A percentile compares a stretch with the other conserved stretches of the same genome.
These are phyloP conservation scores for Poecilia wingei DNA, from an alignment of 2,797 vertebrate species.

Conservation along the genomic window DNA sequence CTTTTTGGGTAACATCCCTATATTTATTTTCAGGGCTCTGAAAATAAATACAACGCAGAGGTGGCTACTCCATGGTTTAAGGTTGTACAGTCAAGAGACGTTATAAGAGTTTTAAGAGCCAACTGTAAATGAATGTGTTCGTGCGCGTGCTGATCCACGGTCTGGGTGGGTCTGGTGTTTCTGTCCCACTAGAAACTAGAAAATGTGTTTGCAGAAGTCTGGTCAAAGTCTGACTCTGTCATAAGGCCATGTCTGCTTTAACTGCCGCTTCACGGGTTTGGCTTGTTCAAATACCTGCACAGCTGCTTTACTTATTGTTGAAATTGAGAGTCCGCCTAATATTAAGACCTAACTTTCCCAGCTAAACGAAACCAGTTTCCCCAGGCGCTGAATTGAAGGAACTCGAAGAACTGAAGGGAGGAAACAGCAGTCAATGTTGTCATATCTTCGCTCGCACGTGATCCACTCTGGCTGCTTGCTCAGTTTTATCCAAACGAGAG, in stretches of 20 bases:
- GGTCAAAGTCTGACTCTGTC: conserved; percentile 1
- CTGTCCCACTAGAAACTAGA: not conserved
- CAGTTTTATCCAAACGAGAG: not conserved
- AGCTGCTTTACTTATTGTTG: not conserved
- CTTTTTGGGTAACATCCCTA: not conserved
- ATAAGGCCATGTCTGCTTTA: not conserved
- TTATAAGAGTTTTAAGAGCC: not conserved
- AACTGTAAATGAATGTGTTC: not conserved
- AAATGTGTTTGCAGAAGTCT: not conserved
- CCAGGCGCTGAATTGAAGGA: not conserved
- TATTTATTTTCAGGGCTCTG: not conserved
- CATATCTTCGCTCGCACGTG: not conserved
- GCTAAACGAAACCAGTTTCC: not conserved
- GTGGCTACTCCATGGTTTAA: not conserved
- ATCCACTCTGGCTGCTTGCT: not conserved
- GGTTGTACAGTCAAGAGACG: not conserved
- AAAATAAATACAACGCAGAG: not conserved
- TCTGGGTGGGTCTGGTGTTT: not conserved
- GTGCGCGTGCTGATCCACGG: not conserved
- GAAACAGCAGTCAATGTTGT: not conserved
- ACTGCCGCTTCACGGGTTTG: not conserved
- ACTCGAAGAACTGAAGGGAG: not conserved
- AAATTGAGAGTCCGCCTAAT: not conserved
- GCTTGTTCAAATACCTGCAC: not conserved
- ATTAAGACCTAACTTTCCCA: not conserved